A percentile compares a stretch with the other conserved stretches of the same genome.
Evolutionary conservation across 2,113 vertebrate species (phyloP).

Genomic region (Eidolon helvum): DNA sequence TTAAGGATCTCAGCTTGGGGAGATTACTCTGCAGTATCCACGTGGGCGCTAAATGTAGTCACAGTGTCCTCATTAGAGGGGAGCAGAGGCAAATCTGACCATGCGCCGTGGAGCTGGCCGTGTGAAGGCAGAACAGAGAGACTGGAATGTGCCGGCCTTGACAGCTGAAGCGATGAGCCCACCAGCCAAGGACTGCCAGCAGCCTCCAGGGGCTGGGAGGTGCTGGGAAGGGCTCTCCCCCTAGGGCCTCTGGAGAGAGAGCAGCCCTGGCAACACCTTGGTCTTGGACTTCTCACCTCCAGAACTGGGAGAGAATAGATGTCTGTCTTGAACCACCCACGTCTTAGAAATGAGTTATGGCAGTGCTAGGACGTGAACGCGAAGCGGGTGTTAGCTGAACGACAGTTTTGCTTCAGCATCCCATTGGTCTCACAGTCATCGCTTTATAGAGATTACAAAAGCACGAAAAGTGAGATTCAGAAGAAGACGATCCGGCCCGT

Average conservation of each 20-base stretch:
- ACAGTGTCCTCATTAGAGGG: not conserved
- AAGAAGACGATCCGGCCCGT: not conserved
- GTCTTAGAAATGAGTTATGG: not conserved
- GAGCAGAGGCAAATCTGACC: not conserved
- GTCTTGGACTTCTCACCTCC: not conserved
- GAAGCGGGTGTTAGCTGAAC: too few relatives aligned
- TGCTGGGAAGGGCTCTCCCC: not conserved
- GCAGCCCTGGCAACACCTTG: not conserved
- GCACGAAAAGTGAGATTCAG: not conserved
- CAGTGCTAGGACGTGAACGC: not conserved
- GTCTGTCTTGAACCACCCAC: not conserved
- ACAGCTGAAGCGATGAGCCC: rapidly evolving
- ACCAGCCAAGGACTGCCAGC: not conserved
- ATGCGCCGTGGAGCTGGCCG: not conserved
- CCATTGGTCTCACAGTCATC: not conserved
- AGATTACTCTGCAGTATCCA: not conserved
- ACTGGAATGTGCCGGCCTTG: not conserved
- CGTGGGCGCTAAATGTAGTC: not conserved
- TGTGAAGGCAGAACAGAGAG: not conserved
- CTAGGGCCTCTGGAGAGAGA: too few relatives aligned
- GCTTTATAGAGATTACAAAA: not conserved
- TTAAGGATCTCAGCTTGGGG: not conserved
- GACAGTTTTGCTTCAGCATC: not conserved
- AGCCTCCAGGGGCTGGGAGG: not conserved
- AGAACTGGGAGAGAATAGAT: not conserved